These are phyloP conservation scores for Prosopocoilus inquinatus DNA, from an alignment of 2,888 invertebrate genomes.

Conservation along the genomic window DNA sequence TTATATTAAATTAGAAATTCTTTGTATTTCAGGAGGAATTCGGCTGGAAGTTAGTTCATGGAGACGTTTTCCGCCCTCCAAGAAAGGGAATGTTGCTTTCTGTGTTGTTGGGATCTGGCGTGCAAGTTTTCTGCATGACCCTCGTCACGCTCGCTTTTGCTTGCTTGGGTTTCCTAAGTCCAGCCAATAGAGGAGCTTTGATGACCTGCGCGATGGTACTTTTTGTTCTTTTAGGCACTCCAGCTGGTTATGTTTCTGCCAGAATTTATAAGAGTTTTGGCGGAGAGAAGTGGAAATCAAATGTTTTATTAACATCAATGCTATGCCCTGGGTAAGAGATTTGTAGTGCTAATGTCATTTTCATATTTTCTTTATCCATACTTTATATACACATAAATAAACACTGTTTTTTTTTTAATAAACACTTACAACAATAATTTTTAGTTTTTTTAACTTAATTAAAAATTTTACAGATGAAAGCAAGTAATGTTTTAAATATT, in stretches of 20 bases:
- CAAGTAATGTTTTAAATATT: too few species aligned
- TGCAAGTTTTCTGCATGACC: conserved; percentile 95
- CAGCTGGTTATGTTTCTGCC: conserved; percentile 95
- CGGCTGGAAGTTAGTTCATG: conserved; percentile 98
- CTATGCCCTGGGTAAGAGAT: conserved; percentile 76
- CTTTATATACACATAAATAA: neutral
- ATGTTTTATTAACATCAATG: conserved; percentile 94
- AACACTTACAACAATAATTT: too few species aligned
- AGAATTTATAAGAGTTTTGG: conserved; percentile 98
- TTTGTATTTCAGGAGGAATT: conserved; percentile 73
- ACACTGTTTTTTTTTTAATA: too few species aligned
- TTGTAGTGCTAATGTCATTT: too few species aligned
- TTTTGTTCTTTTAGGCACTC: conserved; percentile 95
- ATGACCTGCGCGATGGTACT: conserved; percentile 98
- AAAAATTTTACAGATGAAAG: too few species aligned
- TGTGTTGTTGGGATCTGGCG: conserved; percentile 93
- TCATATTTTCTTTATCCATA: neutral
- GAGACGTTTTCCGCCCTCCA: conserved; percentile 96
- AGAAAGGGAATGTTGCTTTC: conserved; percentile 94
- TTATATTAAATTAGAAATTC: neutral
- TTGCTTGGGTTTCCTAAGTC: conserved; percentile 97
- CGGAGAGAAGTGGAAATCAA: conserved; percentile 98
- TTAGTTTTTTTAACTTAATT: too few species aligned
- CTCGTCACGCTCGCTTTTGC: conserved; percentile 95
- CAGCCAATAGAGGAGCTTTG: conserved; percentile 95